A percentile compares a stretch with the other conserved stretches of the same genome.
phyloP scores from a whole-genome alignment of 2,113 vertebrate genomes.

The Sturnus vulgaris region DNA sequence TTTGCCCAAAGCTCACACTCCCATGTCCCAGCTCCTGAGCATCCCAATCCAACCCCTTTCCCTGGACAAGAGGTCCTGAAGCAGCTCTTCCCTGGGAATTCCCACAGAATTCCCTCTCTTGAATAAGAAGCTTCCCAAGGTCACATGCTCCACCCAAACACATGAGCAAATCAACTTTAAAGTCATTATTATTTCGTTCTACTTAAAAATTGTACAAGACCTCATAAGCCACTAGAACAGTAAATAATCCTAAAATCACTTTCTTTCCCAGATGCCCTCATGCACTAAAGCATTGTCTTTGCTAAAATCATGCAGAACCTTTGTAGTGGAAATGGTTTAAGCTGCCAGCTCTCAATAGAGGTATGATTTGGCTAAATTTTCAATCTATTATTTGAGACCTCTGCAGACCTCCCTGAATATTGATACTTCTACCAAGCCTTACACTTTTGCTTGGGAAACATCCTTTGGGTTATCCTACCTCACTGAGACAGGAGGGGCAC shows the following conservation, averaged over 20 bases:
- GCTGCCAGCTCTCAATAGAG: neutral
- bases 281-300: neutral
- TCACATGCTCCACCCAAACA: neutral
- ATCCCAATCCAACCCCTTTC: neutral
- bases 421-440: neutral
- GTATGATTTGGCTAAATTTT: neutral
- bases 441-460: neutral
- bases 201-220: neutral
- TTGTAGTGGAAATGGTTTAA: neutral
- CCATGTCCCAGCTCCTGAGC: neutral
- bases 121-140: neutral
- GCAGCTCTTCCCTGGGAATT: neutral
- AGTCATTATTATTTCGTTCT: neutral
- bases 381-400: neutral
- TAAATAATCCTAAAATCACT: neutral
- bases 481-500: neutral
- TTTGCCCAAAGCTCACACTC: neutral
- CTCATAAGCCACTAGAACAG: neutral
- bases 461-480: neutral
- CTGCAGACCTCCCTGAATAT: neutral
- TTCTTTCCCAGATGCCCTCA: neutral
- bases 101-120: neutral
- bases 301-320: neutral
- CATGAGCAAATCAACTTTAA: neutral
- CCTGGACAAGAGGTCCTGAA: neutral